Base-by-base conservation (phyloP, 2,888 invertebrate genomes). In the Spisula solida region DNA sequence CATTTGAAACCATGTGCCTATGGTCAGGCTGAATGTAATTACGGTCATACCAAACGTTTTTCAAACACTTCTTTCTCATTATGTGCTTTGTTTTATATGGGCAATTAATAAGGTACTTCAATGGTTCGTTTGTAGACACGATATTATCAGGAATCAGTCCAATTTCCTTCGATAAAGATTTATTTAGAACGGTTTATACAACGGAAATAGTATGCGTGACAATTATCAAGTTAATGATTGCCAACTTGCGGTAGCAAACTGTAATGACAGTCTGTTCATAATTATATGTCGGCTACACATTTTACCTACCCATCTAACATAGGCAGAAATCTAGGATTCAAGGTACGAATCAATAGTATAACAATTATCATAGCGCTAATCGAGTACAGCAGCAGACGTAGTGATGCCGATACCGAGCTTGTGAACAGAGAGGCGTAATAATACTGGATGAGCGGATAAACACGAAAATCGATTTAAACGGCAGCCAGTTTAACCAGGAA, bases 391-490 rank as follows among this genome's bases (percentile, higher is more conserved):
- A n/a, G 79, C 51, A 20, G 56, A 31, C 34, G 41, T 56, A 18
- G 79, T 51, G 51, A 79, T 78, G 78, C 85, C 56, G 56, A 78
- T 78, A 85, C 34, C 51, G 2, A 34, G 55, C 51, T 78, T 84
- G 55, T 79, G 79, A 85, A 85, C 85, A 85, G 34, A 85, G 34
- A 34, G 85, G 78, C 78, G 34, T 56, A 41, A 78, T 85, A 41
- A 79, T 79, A 55, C 78, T 85, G 55, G 78, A 85, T 34, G 79
- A 56, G 85, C 78, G 85, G 25, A 85, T 79, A 85, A 85, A 87
- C 82, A 78, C 82, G 56, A 82, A 87, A 78, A 87, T 82, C 81
- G 82, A 87, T 87, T 87, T 56, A 87, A 81, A 78, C 86, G 78
- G 60, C 75, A 82, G 86, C 81, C 78, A 78, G 51, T 78, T 78